phyloP scores from a whole-genome alignment of 1,140 invertebrate genomes.

The Rhyzopertha dominica region DNA sequence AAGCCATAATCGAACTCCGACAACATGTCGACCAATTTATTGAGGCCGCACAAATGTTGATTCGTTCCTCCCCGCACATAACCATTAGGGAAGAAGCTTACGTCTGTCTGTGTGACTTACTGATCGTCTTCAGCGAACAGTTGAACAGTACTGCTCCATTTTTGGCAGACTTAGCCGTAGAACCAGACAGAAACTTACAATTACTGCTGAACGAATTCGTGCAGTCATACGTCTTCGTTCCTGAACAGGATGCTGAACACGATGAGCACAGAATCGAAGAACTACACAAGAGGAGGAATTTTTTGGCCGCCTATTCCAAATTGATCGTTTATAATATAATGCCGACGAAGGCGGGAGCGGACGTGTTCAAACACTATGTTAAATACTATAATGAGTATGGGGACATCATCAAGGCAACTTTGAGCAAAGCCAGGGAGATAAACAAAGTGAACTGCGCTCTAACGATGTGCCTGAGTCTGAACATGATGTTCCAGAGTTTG shows the following conservation, averaged over 20 bases:
- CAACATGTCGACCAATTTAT: constrained; percentile 40
- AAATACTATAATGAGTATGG: constrained; percentile 99
- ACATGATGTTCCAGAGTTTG: constrained; percentile 62
- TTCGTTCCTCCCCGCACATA: constrained; percentile 36
- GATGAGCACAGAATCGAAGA: constrained; percentile 96
- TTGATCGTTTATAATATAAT: constrained; percentile 96
- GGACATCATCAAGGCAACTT: constrained; percentile 97
- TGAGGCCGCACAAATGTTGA: constrained; percentile 39
- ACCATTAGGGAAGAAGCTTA: constrained; percentile 60
- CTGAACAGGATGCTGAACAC: constrained; percentile 49
- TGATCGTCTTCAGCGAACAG: constrained; percentile 93
- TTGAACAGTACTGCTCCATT: constrained; percentile 55
- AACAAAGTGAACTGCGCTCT: constrained; percentile 95
- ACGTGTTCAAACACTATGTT: constrained; percentile 97
- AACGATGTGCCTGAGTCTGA: constrained; percentile 89
- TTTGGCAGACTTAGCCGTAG: constrained; percentile 71
- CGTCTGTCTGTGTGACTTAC: constrained; percentile 87
- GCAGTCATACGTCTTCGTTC: constrained; percentile 83
- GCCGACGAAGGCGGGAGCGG: constrained; percentile 83
- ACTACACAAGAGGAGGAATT: constrained; percentile 91
- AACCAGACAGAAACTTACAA: constrained; percentile 75
- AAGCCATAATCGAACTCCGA: constrained; percentile 35
- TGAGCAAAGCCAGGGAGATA: constrained; percentile 95
- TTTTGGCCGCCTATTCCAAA: constrained; percentile 95
- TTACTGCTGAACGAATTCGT: constrained; percentile 86